A percentile compares a stretch with the other conserved stretches of the same genome.
These are phyloP conservation scores for Drosophila sechellia DNA, from an alignment of 1,140 invertebrate species.

Conservation along the genomic window DNA sequence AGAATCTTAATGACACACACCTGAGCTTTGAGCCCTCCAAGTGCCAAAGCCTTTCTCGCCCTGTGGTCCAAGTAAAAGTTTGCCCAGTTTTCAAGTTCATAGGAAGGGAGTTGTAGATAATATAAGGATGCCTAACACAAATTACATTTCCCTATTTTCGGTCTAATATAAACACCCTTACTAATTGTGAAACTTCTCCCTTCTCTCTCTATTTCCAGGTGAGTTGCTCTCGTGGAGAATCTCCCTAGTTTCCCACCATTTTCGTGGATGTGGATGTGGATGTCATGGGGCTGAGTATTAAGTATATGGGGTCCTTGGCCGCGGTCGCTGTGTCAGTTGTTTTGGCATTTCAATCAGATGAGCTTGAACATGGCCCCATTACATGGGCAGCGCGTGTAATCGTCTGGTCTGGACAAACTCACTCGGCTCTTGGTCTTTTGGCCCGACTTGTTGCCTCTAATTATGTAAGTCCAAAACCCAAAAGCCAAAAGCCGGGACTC, in stretches of 20 bases:
- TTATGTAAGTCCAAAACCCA: slow-evolving; percentile 50
- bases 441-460: slow-evolving; percentile 58
- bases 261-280: background rate
- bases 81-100: background rate
- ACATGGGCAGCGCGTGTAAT: slow-evolving; percentile 77
- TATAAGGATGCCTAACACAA: background rate
- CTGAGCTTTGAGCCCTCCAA: slow-evolving; percentile 15
- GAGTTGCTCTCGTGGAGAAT: slow-evolving; percentile 30
- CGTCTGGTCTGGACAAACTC: slow-evolving; percentile 25
- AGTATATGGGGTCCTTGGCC: slow-evolving; percentile 23
- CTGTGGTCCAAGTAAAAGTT: slow-evolving; percentile 6
- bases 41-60: slow-evolving; percentile 4
- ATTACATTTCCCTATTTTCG: too few relatives aligned
- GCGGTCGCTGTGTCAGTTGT: slow-evolving; percentile 37
- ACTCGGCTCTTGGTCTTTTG: too few relatives aligned
- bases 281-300: slow-evolving; percentile 4
- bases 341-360: slow-evolving; percentile 71
- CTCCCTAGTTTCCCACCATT: background rate
- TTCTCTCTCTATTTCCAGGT: slow-evolving; percentile 60
- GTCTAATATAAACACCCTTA: background rate
- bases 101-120: background rate
- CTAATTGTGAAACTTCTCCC: background rate
- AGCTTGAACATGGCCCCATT: slow-evolving; percentile 65
- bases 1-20: slow-evolving; percentile 64
- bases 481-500: slow-evolving; percentile 27